Conservation (phyloP, 2,113 vertebrate genomes). For the Cephalopholis sonnerati region DNA sequence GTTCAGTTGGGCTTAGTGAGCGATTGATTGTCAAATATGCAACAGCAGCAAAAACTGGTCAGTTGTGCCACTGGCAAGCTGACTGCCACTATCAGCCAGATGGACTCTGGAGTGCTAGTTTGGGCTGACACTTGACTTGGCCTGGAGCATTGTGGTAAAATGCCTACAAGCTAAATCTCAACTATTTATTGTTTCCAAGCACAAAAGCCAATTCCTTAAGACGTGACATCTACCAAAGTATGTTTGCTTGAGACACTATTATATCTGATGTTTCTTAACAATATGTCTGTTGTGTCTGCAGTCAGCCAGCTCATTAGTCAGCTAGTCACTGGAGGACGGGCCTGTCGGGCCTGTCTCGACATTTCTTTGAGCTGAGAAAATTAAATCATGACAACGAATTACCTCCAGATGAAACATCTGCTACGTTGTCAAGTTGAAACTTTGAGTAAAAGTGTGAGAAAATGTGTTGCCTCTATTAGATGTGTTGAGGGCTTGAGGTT, state of each 20-base stretch:
- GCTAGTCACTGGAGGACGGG: conserved; percentile 42
- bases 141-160: conserved; percentile 19
- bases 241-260: conserved; percentile 16
- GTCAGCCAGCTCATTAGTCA: conserved; percentile 63
- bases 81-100: conserved; percentile 22
- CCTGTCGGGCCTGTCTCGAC: conserved; percentile 34
- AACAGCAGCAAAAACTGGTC: conserved; percentile 22
- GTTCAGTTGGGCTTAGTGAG: background rate
- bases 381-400: conserved; percentile 34
- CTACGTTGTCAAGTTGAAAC: conserved; percentile 29
- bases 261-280: conserved; percentile 38
- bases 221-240: conserved; percentile 20
- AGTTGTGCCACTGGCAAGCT: conserved; percentile 27
- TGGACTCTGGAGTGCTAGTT: conserved; percentile 38
- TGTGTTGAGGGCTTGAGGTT: background rate
- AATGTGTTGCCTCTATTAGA: background rate
- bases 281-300: conserved; percentile 46
- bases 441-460: conserved; percentile 4
- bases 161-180: conserved; percentile 7
- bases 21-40: conserved; percentile 31
- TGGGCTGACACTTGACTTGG: conserved; percentile 45
- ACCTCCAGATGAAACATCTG: conserved; percentile 26
- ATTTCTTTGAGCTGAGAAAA: conserved; percentile 41
- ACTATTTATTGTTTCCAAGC: conserved; percentile 28
- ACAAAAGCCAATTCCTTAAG: conserved; percentile 15